These are phyloP conservation scores for Mirza zaza DNA, from an alignment of 2,113 vertebrate genomes.

Conservation along the genomic window DNA sequence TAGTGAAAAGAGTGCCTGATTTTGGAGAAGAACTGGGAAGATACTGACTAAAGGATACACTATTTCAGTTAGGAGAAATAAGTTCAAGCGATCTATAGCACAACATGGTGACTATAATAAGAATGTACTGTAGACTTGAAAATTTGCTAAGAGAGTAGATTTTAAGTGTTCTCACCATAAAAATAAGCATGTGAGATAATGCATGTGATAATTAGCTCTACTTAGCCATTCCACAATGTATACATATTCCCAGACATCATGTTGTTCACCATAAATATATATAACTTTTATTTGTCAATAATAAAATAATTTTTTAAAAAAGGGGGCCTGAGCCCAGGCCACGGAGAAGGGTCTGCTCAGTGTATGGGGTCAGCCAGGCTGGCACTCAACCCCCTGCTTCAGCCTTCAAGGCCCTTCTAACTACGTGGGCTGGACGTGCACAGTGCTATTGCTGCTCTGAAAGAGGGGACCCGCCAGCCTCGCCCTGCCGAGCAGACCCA, in stretches of 20 bases:
- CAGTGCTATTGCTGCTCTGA: background rate
- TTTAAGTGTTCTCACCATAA: background rate
- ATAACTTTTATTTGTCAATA: background rate
- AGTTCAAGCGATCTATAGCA: background rate
- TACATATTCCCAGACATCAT: background rate
- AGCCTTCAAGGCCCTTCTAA: background rate
- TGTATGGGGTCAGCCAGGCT: background rate
- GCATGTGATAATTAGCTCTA: background rate
- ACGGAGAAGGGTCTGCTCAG: no score
- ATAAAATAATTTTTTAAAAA: background rate
- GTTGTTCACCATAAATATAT: background rate
- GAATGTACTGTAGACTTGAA: background rate
- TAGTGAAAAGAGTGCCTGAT: background rate
- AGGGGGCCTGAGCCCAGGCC: background rate
- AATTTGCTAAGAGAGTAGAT: background rate
- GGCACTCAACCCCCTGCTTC: background rate
- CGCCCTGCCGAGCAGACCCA: rapidly evolving
- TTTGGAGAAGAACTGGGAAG: no score
- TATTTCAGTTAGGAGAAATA: background rate
- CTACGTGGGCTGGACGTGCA: background rate
- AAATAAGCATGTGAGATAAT: background rate
- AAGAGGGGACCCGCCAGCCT: background rate
- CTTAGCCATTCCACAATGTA: background rate
- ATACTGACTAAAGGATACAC: background rate
- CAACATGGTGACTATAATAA: background rate